phyloP scores from a whole-genome alignment of 2,113 vertebrate genomes.

The Sigmodon hispidus region DNA sequence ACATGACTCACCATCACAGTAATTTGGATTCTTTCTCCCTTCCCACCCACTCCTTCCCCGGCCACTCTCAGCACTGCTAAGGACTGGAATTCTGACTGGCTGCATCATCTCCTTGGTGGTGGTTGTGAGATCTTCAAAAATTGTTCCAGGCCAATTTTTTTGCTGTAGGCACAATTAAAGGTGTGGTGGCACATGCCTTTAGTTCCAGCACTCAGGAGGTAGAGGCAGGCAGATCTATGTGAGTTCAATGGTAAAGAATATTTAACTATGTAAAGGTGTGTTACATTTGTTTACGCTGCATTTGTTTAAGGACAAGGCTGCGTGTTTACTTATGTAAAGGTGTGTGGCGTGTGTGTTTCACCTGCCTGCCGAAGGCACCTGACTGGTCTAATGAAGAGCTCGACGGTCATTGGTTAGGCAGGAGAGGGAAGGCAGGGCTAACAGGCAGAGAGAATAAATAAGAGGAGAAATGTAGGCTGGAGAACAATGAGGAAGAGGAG shows the following conservation, averaged over 20 bases:
- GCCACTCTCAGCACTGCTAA: not conserved
- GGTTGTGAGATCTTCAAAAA: not conserved
- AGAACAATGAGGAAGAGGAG: not conserved
- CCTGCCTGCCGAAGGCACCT: not conserved
- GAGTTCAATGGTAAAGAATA: not conserved
- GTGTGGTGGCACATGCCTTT: not conserved
- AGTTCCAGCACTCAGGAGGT: not conserved
- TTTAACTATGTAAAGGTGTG: not conserved
- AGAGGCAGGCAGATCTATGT: not conserved
- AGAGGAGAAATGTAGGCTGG: not conserved
- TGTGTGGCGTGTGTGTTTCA: not conserved
- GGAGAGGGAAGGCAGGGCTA: not conserved
- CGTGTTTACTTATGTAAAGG: not conserved
- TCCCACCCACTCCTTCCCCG: not conserved
- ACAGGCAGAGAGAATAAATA: not conserved
- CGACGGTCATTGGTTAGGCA: not conserved
- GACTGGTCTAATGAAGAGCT: not conserved
- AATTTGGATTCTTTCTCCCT: constrained; percentile 11
- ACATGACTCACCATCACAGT: not conserved
- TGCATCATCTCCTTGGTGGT: not conserved
- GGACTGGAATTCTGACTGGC: not conserved
- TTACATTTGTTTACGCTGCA: not conserved
- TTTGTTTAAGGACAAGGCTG: too few species aligned
- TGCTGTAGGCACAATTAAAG: too few species aligned
- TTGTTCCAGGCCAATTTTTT: not conserved